These are phyloP conservation scores for Philopotamus ludificatus DNA, from an alignment of 1,140 invertebrate genomes.

Conservation along the genomic window DNA sequence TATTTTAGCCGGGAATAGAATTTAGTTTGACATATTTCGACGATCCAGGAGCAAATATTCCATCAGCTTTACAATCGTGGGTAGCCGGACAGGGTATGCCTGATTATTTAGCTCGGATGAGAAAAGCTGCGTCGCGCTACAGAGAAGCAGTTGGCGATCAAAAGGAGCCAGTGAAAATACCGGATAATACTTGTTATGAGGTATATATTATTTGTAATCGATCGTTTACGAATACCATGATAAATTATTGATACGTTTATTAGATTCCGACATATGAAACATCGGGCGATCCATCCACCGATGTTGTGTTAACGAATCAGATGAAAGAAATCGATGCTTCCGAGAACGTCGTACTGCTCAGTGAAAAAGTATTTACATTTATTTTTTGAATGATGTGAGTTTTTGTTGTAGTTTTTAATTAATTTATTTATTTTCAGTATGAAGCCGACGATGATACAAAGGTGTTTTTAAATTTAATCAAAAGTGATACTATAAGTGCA, in stretches of 20 bases:
- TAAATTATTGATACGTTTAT: too few relatives aligned
- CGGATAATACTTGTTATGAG: not conserved
- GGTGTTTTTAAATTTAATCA: slow-evolving; percentile 14
- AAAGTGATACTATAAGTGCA: not conserved
- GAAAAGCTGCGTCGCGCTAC: slow-evolving; percentile 46
- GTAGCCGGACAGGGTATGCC: slow-evolving; percentile 49
- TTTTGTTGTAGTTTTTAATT: too few relatives aligned
- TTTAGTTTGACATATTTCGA: slow-evolving; percentile 86
- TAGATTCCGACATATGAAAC: too few relatives aligned
- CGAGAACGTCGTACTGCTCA: too few relatives aligned
- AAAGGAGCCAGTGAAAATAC: not conserved
- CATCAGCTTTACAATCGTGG: slow-evolving; percentile 44
- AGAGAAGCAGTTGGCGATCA: slow-evolving; percentile 14
- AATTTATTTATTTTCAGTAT: not conserved
- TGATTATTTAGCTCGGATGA: slow-evolving; percentile 48
- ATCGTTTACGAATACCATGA: not conserved
- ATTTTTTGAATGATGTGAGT: too few relatives aligned
- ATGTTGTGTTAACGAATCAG: too few relatives aligned
- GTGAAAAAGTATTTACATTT: too few relatives aligned
- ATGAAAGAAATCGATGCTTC: too few relatives aligned
- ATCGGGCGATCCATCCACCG: too few relatives aligned
- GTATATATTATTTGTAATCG: not conserved
- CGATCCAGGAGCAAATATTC: slow-evolving; percentile 71
- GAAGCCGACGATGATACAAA: not conserved
- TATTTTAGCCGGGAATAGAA: slow-evolving; percentile 64